Percentiles rank a stretch among this genome's conserved stretches.
phyloP scores from a whole-genome alignment of 2,797 vertebrate species.

The Danio kyathit region DNA sequence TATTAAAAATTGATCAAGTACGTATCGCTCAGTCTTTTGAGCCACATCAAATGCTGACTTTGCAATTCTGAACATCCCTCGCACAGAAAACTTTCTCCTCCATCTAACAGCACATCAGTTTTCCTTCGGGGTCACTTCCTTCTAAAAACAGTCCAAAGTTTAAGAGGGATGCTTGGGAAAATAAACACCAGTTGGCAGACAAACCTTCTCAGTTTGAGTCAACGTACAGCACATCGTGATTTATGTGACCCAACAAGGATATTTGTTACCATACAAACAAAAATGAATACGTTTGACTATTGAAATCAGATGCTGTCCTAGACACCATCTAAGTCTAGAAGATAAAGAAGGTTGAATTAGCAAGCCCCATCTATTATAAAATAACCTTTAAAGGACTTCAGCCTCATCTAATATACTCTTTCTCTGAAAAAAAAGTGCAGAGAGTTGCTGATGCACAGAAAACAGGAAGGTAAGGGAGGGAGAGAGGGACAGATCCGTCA shows the following conservation, averaged over 20 bases:
- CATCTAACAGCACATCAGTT: conserved; percentile 12
- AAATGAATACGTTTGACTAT: conserved; percentile 29
- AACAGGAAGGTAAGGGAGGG: conserved; percentile 46
- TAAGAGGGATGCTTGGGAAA: conserved; percentile 23
- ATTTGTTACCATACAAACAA: conserved; percentile 38
- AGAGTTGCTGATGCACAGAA: conserved; percentile 65
- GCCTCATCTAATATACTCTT: conserved; percentile 56
- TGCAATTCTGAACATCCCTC: conserved; percentile 22
- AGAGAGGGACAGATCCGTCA: conserved; percentile 51
- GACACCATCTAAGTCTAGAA: conserved; percentile 52
- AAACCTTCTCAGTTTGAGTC: conserved; percentile 8
- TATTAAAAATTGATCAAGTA: conserved; percentile 42
- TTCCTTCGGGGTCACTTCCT: conserved; percentile 6
- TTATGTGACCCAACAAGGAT: conserved; percentile 25
- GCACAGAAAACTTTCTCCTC: neutral
- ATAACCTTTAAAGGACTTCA: conserved; percentile 62
- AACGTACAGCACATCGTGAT: conserved; percentile 1
- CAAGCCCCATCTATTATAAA: conserved; percentile 59
- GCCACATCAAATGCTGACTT: conserved; percentile 30
- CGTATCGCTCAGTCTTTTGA: conserved; percentile 18
- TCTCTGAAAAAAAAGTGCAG: conserved; percentile 44
- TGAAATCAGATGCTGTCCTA: conserved; percentile 40
- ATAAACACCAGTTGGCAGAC: conserved; percentile 18
- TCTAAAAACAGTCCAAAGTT: neutral
- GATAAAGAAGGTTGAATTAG: conserved; percentile 59